A percentile compares a stretch with the other conserved stretches of the same genome.
phyloP scores from a whole-genome alignment of 1,140 invertebrate genomes.

The Calephelis virginiensis region DNA sequence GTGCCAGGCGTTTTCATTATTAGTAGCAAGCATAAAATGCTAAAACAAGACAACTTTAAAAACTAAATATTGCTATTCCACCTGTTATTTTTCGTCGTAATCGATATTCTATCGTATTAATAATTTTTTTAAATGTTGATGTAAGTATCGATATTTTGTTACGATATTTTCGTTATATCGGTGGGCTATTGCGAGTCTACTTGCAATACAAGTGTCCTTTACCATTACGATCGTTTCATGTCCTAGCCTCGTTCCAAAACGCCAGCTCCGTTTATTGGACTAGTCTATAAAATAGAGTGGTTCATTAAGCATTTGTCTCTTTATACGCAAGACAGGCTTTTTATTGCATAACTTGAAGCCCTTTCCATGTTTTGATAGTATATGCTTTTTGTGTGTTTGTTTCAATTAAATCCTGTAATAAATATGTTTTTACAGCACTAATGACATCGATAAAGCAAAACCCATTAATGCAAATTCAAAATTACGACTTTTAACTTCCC shows the following conservation, averaged over 20 bases:
- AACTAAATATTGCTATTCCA: no score
- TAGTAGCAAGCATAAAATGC: no score
- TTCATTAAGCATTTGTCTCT: constrained; percentile 63
- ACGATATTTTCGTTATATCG: not conserved
- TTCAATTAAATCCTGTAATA: constrained; percentile 12
- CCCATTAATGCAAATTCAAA: constrained; percentile 20
- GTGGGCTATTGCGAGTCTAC: constrained; percentile 14
- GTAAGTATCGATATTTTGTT: no score
- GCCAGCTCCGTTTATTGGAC: constrained; percentile 60
- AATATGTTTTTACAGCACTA: constrained; percentile 4
- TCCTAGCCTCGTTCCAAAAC: constrained; percentile 52
- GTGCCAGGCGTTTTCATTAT: no score
- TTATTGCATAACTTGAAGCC: constrained; percentile 59
- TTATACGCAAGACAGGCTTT: constrained; percentile 45
- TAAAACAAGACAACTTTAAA: no score
- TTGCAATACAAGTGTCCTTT: constrained; percentile 66
- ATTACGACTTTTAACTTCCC: constrained; percentile 1
- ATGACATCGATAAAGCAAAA: not conserved
- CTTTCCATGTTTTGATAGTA: constrained; percentile 19
- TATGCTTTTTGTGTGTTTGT: constrained; percentile 12
- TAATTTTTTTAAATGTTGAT: no score
- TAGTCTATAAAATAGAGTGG: constrained; percentile 68
- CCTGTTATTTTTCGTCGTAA: no score
- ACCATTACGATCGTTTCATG: constrained; percentile 51
- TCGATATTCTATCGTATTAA: no score